Evolutionary conservation across 2,888 invertebrate species (phyloP), one percentile per base, ranked within the genome.

Genomic region (Myopa tessellatipennis): DNA sequence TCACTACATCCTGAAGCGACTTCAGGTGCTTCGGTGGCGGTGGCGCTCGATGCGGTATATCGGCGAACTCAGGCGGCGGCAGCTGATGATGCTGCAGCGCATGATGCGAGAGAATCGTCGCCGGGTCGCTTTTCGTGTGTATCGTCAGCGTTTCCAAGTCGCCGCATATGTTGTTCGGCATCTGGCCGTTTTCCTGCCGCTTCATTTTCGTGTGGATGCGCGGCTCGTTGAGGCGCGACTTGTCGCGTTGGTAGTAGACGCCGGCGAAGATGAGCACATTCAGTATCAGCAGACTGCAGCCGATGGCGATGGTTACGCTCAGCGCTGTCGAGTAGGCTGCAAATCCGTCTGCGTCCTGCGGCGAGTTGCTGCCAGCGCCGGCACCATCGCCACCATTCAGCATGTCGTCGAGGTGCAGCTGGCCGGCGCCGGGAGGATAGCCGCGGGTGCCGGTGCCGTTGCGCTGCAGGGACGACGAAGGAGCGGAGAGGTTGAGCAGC

Each of bases 211-310:
- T 90, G 79, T 89, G 89, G 0, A 85, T 82, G 77, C 90, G 84
- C 10, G 90, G 88, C 85, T 91, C 91, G 90, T 93, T 90, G 90
- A 94, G 92, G 82, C 94, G 91, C 80, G 94, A 94, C 88, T 96
- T 96, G 86, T 96, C 96, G 75, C 96, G 91, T 86, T 98, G 97
- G 87, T 98, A 98, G 88, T 97, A 98, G 0, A 98, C 96, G 4
- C 96, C 97, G 75, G 97, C 97, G 87, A 98, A 98, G 85, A 98
- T 96, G 45, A 98, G 90, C 68, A 98, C 95, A 87, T 98, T 98
- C 4, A 98, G 90, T 84, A 98, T 96, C 36, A 98, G 91, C 78
- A 98, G 90, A 5, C 96, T 96, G 86, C 97, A 97, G 60, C 98
- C 98, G 81, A 98, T 97, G 70, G 97, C 98, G 83, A 98, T 96